These are phyloP conservation scores for Gobio gobio DNA, from an alignment of 2,113 vertebrate genomes.

Conservation along the genomic window DNA sequence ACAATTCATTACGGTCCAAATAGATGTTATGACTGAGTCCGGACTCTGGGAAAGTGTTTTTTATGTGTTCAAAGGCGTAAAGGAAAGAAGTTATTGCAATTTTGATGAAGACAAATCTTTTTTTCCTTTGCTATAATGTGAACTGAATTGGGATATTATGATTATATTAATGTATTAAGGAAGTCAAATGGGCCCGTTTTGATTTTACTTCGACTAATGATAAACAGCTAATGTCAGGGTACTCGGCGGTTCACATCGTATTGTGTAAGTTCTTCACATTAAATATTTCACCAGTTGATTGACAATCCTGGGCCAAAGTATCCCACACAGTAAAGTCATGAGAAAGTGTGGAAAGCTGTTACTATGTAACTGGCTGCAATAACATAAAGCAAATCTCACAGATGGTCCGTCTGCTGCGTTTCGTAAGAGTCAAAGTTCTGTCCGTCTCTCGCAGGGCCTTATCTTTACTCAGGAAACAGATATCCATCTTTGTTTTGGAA, in stretches of 20 bases:
- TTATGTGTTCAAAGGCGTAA: too few relatives aligned
- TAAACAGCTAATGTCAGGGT: background rate
- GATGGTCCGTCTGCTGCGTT: background rate
- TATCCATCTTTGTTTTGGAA: constrained; percentile 24
- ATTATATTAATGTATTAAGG: background rate
- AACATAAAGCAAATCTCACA: background rate
- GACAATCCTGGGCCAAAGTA: background rate
- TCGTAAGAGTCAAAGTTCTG: constrained; percentile 41
- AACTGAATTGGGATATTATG: background rate
- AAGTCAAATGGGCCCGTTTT: background rate
- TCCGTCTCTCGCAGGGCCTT: background rate
- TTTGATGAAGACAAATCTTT: too few relatives aligned
- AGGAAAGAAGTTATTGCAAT: too few relatives aligned
- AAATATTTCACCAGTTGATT: background rate
- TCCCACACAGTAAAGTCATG: background rate
- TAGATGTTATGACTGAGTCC: too few relatives aligned
- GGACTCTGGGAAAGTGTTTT: too few relatives aligned
- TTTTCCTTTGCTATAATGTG: background rate
- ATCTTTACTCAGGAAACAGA: constrained; percentile 27
- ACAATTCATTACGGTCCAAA: too few relatives aligned
- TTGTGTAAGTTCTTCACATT: background rate
- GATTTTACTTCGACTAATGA: background rate
- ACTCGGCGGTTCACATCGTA: too few relatives aligned
- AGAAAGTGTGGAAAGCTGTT: background rate
- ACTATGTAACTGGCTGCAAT: constrained; percentile 16